A percentile compares a stretch with the other conserved stretches of the same genome.
Conservation (phyloP, 2,113 vertebrate genomes). For the Proterorhinus semilunaris region DNA sequence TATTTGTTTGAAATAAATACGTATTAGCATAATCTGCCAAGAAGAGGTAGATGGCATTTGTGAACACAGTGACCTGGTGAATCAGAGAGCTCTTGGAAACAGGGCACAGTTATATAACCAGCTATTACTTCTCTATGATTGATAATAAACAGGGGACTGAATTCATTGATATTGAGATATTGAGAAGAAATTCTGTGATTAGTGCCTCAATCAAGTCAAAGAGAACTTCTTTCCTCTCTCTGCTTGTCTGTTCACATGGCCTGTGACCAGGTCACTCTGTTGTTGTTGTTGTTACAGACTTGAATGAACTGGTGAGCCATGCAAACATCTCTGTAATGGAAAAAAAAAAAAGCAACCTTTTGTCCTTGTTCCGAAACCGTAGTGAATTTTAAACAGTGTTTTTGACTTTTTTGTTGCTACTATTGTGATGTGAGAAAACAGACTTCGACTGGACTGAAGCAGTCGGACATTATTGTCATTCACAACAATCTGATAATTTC, state of each 20-base stretch:
- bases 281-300: slow-evolving; percentile 47
- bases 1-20: no score
- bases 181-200: slow-evolving; percentile 52
- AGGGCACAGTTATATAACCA: neutral
- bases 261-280: slow-evolving; percentile 38
- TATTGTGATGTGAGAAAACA: neutral
- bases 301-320: slow-evolving; percentile 30
- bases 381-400: slow-evolving; percentile 36
- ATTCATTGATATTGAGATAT: slow-evolving; percentile 44
- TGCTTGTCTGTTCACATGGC: neutral
- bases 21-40: neutral
- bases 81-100: neutral
- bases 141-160: slow-evolving; percentile 43
- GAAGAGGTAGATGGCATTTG: slow-evolving; percentile 2
- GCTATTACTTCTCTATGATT: slow-evolving; percentile 30
- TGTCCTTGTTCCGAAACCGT: slow-evolving; percentile 27
- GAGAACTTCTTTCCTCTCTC: slow-evolving; percentile 16
- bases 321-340: slow-evolving; percentile 32
- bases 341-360: slow-evolving; percentile 20
- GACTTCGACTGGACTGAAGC: no score
- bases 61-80: slow-evolving; percentile 20
- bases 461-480: neutral
- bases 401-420: slow-evolving; percentile 15
- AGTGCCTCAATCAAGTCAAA: slow-evolving; percentile 42
- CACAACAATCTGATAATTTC: neutral